Base-by-base conservation (phyloP, 30 jellyfish, hydroid and myxozoan species). In the Aurelia aurita complex sp. Pacific region DNA sequence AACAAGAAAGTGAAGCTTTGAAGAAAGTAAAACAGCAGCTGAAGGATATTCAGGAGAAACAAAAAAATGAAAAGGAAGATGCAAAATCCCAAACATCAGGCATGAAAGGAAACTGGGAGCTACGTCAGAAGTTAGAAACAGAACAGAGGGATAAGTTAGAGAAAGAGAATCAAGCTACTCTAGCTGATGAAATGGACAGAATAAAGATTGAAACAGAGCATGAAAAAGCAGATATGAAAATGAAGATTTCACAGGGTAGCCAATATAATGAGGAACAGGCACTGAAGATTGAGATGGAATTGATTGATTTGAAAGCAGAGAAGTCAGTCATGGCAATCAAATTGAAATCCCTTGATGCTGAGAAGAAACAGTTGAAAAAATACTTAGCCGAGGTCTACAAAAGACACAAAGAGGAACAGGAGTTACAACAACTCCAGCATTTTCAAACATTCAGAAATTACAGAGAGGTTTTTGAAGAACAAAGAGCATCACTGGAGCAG, bases 141-240 rank as follows among this genome's bases (percentile, higher is more conserved):
- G 97, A 94, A 74, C 96, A 89, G 64, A 74, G 99, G 53, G 97
- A 94, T 9, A 89, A 88, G 77, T 50, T 80, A 79, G 97, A 87
- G 75, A 94, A 89, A 81, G 99, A 94, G 40, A 94, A 94, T 73
- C 76, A 64, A 32, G 97, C 93, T 9, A 89, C 95, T 15, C 77
- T 94, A 32, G 99, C 99, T 40, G 97, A 94, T 75, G 99, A 94
- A 77, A 94, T 94, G 83, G 99, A 94, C 79, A 96, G 99, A 67
- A 77, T 88, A 36, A 94, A 94, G 63, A 85, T 89, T 67, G 99
- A 94, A 69, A 79, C 96, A 33, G 99, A 94, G 77, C 97, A 94
- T 19, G 97, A 94, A 64, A 94, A 94, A 74, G 97, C 97, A 8
- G 99, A 94, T 18, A 50, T 94, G 69, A 94, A 94, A 85, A 59